Evolutionary conservation across 2,888 invertebrate species (phyloP).

Genomic region (Caenorhabditis virilis): DNA sequence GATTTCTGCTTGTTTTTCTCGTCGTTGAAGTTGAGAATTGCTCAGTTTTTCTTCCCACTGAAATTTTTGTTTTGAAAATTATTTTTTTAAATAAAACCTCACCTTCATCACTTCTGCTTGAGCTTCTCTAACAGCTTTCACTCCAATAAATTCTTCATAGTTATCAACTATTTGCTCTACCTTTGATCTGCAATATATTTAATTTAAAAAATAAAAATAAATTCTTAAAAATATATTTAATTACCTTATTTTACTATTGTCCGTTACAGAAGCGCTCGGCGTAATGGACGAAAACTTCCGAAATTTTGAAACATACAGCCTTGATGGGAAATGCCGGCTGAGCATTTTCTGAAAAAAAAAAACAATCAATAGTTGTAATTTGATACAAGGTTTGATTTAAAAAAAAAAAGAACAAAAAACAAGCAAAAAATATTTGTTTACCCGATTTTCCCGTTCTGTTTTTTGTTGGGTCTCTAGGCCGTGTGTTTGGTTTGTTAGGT

Average conservation of each 20-base stretch:
- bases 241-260: neutral
- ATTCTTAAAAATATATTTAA: neutral
- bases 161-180: slow-evolving; percentile 35
- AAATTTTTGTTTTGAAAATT: slow-evolving; percentile 16
- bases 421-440: neutral
- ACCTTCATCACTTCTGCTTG: slow-evolving; percentile 77
- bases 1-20: slow-evolving; percentile 76
- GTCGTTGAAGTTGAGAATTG: slow-evolving; percentile 76
- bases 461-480: too few species aligned
- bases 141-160: slow-evolving; percentile 74
- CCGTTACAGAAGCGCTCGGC: neutral
- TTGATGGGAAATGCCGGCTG: neutral
- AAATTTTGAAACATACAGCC: neutral
- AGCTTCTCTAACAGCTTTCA: slow-evolving; percentile 79
- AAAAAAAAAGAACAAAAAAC: neutral
- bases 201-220: neutral
- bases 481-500: neutral
- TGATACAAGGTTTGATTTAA: too few species aligned
- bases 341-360: neutral
- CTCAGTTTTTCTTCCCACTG: slow-evolving; percentile 75
- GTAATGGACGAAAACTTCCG: neutral
- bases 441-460: too few species aligned
- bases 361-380: too few species aligned
- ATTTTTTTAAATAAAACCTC: slow-evolving; percentile 1
- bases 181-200: slow-evolving; percentile 17